Evolutionary conservation across 2,888 invertebrate genomes (phyloP), one percentile per base, ranked within the genome.

Genomic region (Anodontia alba): DNA sequence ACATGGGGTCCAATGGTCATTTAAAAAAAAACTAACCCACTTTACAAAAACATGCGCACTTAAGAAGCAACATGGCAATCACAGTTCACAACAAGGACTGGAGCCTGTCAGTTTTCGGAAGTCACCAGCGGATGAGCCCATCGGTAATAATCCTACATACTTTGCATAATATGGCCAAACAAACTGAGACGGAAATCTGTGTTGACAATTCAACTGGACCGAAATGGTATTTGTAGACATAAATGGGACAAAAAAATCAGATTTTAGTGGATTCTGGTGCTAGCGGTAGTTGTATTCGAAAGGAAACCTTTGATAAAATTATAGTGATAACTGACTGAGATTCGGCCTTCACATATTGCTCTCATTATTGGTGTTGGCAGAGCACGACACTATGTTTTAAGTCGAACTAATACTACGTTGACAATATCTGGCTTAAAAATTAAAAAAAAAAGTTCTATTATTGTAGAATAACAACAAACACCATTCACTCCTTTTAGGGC

Each of bases 401-500:
- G 76, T 12, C 66, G 62, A 71, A 49, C 29, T 36, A 43, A 43
- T 15, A n/a, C 57, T n/a, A 42, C 70, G 29, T 46, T 70, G 29
- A 42, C 54, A 5, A 49, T 74, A 36, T 67, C 74, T 3, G 74
- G 74, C 0, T 23, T 67, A 49, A 74, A 23, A n/a, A 67, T 49
- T n/a, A n/a, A n/a, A n/a, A 26, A 67, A 0, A 49, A 71, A 49
- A 69, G 29, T 8, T 62, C 54, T 36, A 79, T 79, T 68, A 62
- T 82, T 36, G 20, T 82, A 51, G 66, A 76, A 20, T 67, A 72
- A 10, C 46, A n/a, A n/a, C n/a, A n/a, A 80, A 33, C 81, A 80
- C 38, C 81, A 82, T 31, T 54, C 77, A 17, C 36, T 81, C 15
- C 83, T 86, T 33, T 68, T 86, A 62, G 86, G 86, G 0, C 23